phyloP scores from a whole-genome alignment of 2,113 vertebrate genomes.

The Peromyscus polionotus region DNA sequence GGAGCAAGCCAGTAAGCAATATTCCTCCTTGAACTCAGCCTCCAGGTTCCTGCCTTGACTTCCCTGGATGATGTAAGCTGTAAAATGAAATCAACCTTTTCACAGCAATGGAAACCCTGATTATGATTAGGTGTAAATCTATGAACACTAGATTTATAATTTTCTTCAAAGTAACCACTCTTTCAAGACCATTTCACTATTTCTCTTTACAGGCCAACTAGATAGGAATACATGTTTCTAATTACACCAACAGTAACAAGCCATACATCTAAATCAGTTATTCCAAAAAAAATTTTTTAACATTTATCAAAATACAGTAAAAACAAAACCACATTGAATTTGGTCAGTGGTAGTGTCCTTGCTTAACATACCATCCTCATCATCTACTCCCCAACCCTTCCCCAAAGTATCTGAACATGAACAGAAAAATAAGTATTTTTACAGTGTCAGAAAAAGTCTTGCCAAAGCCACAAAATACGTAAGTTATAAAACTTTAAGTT shows the following conservation, averaged over 20 bases:
- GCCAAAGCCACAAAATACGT: background rate
- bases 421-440: background rate
- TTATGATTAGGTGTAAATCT: too few relatives aligned
- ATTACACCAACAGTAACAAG: background rate
- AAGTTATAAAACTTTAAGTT: background rate
- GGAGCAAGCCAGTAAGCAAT: background rate
- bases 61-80: background rate
- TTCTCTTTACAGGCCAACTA: background rate
- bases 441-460: background rate
- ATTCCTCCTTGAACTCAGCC: background rate
- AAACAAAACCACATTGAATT: background rate
- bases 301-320: background rate
- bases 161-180: constrained; percentile 8
- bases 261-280: background rate
- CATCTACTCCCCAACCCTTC: background rate
- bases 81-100: background rate
- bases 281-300: background rate
- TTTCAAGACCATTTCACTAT: constrained; percentile 8
- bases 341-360: background rate
- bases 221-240: background rate
- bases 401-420: background rate
- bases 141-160: background rate
- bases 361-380: background rate
- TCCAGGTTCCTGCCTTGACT: background rate
- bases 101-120: background rate